Percentiles rank a stretch among this genome's conserved stretches.
phyloP scores from a whole-genome alignment of 2,113 vertebrate genomes.

The Rhegmatorhina hoffmannsi region DNA sequence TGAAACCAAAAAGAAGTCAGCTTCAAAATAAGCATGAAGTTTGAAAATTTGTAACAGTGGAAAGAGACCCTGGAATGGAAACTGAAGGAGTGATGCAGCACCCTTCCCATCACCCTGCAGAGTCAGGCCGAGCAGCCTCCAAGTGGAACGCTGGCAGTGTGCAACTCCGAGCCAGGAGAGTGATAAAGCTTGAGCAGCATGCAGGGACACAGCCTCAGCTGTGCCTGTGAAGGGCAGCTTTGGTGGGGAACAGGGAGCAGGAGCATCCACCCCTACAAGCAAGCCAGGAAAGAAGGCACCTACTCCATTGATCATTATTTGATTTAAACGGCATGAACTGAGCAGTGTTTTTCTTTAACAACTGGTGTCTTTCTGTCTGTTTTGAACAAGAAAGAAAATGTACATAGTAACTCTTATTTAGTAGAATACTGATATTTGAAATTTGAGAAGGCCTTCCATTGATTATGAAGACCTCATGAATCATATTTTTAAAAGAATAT shows the following conservation, averaged over 20 bases:
- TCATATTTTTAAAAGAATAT: background rate
- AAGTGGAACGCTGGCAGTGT: rapidly evolving
- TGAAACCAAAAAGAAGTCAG: background rate
- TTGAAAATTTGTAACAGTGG: background rate
- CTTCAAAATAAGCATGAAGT: background rate
- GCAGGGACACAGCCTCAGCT: rapidly evolving
- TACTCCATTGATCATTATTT: background rate
- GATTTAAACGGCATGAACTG: background rate
- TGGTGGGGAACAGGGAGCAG: background rate
- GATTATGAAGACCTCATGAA: background rate
- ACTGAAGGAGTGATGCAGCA: background rate
- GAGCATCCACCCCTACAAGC: background rate
- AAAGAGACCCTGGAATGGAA: background rate
- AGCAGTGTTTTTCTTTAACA: background rate
- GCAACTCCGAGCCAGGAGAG: background rate
- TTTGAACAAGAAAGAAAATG: background rate
- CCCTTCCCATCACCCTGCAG: background rate
- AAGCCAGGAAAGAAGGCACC: background rate
- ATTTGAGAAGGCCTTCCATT: background rate
- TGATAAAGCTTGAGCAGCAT: rapidly evolving
- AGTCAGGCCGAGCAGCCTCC: background rate
- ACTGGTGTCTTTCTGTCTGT: background rate
- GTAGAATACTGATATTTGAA: background rate
- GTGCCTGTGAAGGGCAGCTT: rapidly evolving
- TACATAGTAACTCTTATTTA: background rate